Evolutionary conservation across 2,797 vertebrate genomes (phyloP), one percentile per base, ranked within the genome.

Genomic region (Craterocephalus amniculus): DNA sequence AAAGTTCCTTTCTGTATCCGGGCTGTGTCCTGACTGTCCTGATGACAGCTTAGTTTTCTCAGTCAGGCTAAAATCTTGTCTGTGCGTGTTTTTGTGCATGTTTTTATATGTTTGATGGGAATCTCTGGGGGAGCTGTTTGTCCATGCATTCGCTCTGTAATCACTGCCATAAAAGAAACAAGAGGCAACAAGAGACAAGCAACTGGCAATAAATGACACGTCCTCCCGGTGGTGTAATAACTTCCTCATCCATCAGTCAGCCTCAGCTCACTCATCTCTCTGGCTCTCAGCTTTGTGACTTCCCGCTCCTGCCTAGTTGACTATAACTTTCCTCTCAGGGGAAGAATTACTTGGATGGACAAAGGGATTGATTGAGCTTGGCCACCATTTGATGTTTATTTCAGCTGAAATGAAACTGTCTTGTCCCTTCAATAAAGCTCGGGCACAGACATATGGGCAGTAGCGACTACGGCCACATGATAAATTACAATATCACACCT

Each of bases 121-220:
- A 82, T 84, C 74, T 84, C 70, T 61, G 72, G 38, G 74, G 66
- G 65, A 80, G 75, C 78, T 73, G 68, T 84, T 89, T 88, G 79
- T 78, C 82, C 80, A 76, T 87, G 77, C 88, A 84, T 69, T 65
- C 57, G 34, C 74, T 69, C 83, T 73, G 83, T 90, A 87, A 92
- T 91, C 87, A 89, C 83, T 57, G 72, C 74, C 83, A 88, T 92
- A 89, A 92, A 93, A 83, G 81, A 91, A 88, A 91, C 86, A 84
- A 84, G 75, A 87, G 64, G 78, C 78, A 82, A 85, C 74, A 63
- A 76, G 67, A 88, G 83, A 90, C 85, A 86, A 78, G 89, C 79
- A 85, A 88, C 74, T 63, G 74, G 83, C 84, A 83, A 86, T 89
- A 91, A 91, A 91, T 87, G 83, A 89, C 88, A 87, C 59, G 22